These are phyloP conservation scores for Papilio polyxenes DNA, from an alignment of 1,140 invertebrate species.

Conservation along the genomic window DNA sequence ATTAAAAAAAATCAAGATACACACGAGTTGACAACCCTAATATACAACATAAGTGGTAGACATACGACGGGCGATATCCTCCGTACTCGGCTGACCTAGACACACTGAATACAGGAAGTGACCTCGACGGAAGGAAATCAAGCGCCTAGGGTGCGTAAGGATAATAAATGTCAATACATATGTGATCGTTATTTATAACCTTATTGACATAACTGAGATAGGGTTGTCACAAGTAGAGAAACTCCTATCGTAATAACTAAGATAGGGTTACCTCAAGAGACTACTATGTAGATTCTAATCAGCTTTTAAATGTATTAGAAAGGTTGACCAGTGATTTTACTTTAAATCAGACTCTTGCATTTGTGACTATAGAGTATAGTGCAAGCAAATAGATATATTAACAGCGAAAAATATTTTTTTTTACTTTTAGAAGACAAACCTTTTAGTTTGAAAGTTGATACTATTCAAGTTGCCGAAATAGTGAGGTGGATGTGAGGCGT, in stretches of 20 bases:
- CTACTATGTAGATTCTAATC: too few species aligned
- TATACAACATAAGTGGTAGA: background rate
- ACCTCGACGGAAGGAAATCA: constrained; percentile 51
- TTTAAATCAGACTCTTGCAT: too few species aligned
- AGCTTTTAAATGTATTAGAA: too few species aligned
- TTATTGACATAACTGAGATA: background rate
- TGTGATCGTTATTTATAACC: constrained; percentile 21
- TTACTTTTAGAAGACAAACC: too few species aligned
- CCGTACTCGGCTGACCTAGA: constrained; percentile 46
- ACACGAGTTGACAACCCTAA: background rate
- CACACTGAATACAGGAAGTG: constrained; percentile 52
- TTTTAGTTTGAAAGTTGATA: too few species aligned
- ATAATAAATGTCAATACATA: constrained; percentile 10
- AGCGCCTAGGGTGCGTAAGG: constrained; percentile 38
- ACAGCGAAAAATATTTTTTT: too few species aligned
- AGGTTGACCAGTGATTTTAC: too few species aligned
- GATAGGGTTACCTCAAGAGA: too few species aligned
- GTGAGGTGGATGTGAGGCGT: too few species aligned
- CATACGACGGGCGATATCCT: constrained; percentile 32
- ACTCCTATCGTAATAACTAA: background rate
- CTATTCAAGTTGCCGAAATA: too few species aligned
- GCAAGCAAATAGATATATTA: too few species aligned
- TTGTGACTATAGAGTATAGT: too few species aligned
- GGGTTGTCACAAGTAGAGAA: background rate
- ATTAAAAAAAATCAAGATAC: background rate